Conservation (phyloP, 2,888 invertebrate genomes). For the Cheilosia scutellata region DNA sequence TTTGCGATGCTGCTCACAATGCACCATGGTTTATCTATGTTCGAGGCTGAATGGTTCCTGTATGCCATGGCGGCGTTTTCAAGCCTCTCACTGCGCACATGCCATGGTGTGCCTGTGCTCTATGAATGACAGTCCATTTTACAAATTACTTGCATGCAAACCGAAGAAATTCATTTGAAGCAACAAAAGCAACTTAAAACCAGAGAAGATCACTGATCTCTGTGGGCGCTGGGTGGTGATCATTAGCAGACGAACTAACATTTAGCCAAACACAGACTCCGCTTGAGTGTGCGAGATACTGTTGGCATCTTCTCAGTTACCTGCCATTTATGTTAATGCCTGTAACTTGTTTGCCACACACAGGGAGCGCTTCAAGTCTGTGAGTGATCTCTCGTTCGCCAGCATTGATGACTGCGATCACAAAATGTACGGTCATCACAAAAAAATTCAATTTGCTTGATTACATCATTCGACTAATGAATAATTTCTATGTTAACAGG, state of each 20-base stretch:
- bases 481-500: constrained; percentile 72
- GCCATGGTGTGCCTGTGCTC: constrained; percentile 23
- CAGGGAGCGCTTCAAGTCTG: constrained; percentile 20
- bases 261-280: constrained; percentile 18
- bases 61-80: constrained; percentile 23
- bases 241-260: constrained; percentile 56
- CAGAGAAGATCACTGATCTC: constrained; percentile 41
- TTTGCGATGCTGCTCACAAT: constrained; percentile 57
- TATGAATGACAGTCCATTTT: constrained; percentile 42
- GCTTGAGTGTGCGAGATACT: not conserved
- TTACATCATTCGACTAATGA: constrained; percentile 73
- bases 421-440: constrained; percentile 45
- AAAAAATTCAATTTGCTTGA: constrained; percentile 72
- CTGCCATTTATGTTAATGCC: constrained; percentile 53
- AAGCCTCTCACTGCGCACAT: not conserved
- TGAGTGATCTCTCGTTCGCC: constrained; percentile 40
- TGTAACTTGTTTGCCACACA: constrained; percentile 63
- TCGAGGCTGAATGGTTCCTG: constrained; percentile 8
- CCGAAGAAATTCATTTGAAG: constrained; percentile 25
- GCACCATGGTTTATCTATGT: constrained; percentile 7
- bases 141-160: constrained; percentile 50
- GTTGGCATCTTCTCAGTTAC: constrained; percentile 32
- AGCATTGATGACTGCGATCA: constrained; percentile 31
- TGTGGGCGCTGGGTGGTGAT: constrained; percentile 61
- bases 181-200: constrained; percentile 6